Percentiles rank a stretch among this genome's conserved stretches.
Evolutionary conservation across 2,797 vertebrate species (phyloP).

Genomic region (Sylvilagus floridanus): DNA sequence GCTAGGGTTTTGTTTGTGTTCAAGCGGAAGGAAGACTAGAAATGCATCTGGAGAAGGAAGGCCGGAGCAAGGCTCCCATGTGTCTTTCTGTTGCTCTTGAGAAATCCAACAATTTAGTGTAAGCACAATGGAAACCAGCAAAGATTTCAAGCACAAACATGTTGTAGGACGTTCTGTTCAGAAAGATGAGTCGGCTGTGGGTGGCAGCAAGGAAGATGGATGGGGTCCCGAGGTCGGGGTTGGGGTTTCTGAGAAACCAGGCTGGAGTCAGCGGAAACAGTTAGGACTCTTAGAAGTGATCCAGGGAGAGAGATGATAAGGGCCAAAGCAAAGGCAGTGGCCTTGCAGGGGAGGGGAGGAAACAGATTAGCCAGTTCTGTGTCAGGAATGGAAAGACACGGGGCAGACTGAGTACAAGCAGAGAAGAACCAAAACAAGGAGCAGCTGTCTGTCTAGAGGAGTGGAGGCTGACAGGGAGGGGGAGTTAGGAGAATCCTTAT

Average conservation of each 20-base stretch:
- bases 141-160: not conserved
- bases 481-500: not conserved
- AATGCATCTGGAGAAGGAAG: not conserved
- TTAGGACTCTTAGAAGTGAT: not conserved
- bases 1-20: not conserved
- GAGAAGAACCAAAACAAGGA: not conserved
- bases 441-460: not conserved
- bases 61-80: not conserved
- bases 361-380: not conserved
- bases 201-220: not conserved
- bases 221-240: not conserved
- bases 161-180: slow-evolving; percentile 10
- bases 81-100: not conserved
- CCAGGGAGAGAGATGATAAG: slow-evolving; percentile 21
- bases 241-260: not conserved
- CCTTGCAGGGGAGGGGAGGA: not conserved
- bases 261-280: not conserved
- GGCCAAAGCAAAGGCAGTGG: not conserved
- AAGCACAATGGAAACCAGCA: not conserved
- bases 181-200: not conserved
- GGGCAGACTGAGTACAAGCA: not conserved
- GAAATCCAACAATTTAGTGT: not conserved
- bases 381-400: not conserved
- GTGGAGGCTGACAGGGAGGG: not conserved
- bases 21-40: not conserved